These are phyloP conservation scores for Parauchenoglanis punctatus DNA, from an alignment of 2,797 vertebrate species.

Conservation along the genomic window DNA sequence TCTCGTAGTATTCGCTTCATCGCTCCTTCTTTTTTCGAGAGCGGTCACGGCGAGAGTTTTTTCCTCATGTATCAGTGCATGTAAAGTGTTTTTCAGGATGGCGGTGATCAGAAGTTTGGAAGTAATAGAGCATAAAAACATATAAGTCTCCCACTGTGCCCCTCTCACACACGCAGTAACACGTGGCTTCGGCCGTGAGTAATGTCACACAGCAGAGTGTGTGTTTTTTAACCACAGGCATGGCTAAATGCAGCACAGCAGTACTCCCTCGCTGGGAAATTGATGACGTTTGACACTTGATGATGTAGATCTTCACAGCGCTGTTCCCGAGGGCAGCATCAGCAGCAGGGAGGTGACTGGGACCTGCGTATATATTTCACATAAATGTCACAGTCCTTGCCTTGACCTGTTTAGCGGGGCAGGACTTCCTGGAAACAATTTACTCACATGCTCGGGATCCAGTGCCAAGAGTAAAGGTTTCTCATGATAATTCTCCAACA, in stretches of 20 bases:
- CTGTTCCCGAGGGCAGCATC: not conserved
- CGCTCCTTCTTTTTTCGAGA: no score
- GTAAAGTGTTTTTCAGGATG: no score
- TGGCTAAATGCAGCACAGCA: not conserved
- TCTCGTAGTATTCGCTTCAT: no score
- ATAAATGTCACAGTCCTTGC: conserved; percentile 7
- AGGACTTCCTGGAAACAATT: conserved; percentile 1
- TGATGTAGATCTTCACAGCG: not conserved
- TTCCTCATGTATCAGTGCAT: not conserved
- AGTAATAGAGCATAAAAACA: not conserved
- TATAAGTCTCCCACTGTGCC: not conserved
- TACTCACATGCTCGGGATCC: not conserved
- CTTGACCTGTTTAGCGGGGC: conserved; percentile 31
- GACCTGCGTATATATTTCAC: conserved; percentile 25
- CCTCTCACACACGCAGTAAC: not conserved
- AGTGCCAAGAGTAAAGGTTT: not conserved
- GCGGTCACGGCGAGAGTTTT: not conserved
- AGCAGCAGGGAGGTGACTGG: not conserved
- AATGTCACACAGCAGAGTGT: not conserved
- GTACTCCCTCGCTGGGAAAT: not conserved
- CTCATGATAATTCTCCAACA: not conserved
- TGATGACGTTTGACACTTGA: conserved; percentile 6
- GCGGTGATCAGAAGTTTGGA: not conserved
- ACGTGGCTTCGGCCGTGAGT: not conserved
- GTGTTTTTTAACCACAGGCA: not conserved